phyloP scores from a whole-genome alignment of 2,113 vertebrate species.

The Archocentrus centrarchus region DNA sequence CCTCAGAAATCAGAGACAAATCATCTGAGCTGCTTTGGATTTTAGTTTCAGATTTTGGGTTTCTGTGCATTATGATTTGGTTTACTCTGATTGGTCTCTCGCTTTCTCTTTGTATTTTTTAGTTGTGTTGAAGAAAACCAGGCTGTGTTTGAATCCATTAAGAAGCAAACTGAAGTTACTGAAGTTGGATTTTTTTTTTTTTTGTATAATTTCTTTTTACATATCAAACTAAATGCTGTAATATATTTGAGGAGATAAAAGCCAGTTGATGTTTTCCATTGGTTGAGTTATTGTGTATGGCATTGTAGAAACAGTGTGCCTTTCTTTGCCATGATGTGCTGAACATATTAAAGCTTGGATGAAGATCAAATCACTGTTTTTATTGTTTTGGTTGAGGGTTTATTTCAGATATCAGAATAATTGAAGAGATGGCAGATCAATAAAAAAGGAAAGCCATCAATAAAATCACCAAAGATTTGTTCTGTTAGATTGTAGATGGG shows the following conservation, averaged over 20 bases:
- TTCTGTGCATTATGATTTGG: not conserved
- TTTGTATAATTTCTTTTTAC: constrained; percentile 56
- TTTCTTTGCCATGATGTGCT: constrained; percentile 64
- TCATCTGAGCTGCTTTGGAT: too few species aligned
- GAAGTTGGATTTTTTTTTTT: constrained; percentile 33
- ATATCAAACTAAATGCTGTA: constrained; percentile 66
- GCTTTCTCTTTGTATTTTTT: constrained; percentile 16
- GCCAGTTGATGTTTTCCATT: constrained; percentile 55
- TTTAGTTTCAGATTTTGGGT: not conserved
- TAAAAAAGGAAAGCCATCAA: not conserved
- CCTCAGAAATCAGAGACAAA: too few species aligned
- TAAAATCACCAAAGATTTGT: not conserved
- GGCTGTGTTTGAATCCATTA: not conserved
- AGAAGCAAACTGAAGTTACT: constrained; percentile 44
- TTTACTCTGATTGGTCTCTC: not conserved
- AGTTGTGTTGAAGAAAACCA: constrained; percentile 80
- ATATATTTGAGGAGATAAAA: constrained; percentile 59
- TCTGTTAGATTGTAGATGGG: not conserved
- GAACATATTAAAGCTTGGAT: constrained; percentile 64
- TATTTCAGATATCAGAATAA: not conserved
- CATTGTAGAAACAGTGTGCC: constrained; percentile 51
- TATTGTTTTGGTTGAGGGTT: not conserved
- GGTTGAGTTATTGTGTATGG: constrained; percentile 54
- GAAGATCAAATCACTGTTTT: not conserved
- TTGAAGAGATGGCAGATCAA: too few species aligned